Conservation (phyloP, 2,113 vertebrate species). For the Fukomys damarensis region DNA sequence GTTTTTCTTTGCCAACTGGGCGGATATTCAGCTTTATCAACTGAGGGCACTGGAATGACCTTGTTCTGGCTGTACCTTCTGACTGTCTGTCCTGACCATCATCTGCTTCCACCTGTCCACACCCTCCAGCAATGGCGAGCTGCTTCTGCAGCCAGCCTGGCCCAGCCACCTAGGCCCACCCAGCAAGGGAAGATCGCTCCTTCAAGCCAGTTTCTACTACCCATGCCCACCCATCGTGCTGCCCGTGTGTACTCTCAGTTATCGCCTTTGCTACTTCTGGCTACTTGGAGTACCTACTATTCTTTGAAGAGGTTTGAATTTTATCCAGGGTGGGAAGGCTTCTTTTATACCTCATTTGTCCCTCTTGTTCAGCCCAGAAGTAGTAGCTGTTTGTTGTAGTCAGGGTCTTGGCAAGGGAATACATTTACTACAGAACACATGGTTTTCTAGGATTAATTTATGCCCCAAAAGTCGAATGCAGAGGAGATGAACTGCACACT, state of each 20-base stretch:
- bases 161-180: rapidly evolving
- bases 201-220: neutral
- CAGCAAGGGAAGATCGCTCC: neutral
- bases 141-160: neutral
- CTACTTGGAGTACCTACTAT: neutral
- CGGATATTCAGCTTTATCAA: neutral
- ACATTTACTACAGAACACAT: too few species aligned
- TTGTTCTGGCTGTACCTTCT: neutral
- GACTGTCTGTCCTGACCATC: neutral
- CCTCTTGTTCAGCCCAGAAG: neutral
- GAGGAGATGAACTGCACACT: too few species aligned
- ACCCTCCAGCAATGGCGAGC: too few species aligned
- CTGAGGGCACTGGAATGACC: neutral
- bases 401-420: too few species aligned
- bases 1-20: neutral
- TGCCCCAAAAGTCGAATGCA: too few species aligned
- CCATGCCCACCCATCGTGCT: rapidly evolving
- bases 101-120: neutral
- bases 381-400: too few species aligned
- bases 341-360: neutral
- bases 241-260: neutral
- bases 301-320: neutral
- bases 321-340: neutral
- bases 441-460: too few species aligned
- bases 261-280: neutral